A percentile compares a stretch with the other conserved stretches of the same genome.
Evolutionary conservation across 2,888 invertebrate genomes (phyloP).

Genomic region (Papilio demoleus): DNA sequence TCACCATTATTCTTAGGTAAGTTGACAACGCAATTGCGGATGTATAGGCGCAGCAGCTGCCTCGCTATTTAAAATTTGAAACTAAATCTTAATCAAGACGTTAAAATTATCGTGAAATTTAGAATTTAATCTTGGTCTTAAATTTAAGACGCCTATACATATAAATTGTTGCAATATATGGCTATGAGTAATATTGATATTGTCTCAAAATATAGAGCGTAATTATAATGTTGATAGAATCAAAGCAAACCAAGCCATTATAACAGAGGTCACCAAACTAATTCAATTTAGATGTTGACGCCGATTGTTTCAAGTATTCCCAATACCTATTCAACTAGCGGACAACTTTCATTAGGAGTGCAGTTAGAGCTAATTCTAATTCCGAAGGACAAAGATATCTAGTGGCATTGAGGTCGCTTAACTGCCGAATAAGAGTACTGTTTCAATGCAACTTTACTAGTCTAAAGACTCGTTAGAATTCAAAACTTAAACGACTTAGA

Average conservation of each 20-base stretch:
- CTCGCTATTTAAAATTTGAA: too few relatives aligned
- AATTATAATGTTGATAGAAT: too few relatives aligned
- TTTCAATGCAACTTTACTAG: constrained; percentile 6
- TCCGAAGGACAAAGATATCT: constrained; percentile 26
- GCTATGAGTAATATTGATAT: too few relatives aligned
- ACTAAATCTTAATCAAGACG: too few relatives aligned
- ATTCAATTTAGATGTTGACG: constrained; percentile 34
- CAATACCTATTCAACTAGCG: constrained; percentile 31
- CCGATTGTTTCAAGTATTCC: constrained; percentile 27
- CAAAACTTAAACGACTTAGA: background rate
- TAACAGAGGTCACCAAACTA: constrained; percentile 27
- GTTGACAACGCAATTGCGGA: too few relatives aligned
- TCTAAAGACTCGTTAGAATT: background rate
- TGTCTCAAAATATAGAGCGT: too few relatives aligned
- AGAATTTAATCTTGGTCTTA: too few relatives aligned
- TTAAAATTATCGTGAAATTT: too few relatives aligned
- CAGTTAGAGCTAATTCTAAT: constrained; percentile 26
- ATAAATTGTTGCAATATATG: too few relatives aligned
- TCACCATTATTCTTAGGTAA: too few relatives aligned
- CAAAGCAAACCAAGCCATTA: constrained; percentile 24
- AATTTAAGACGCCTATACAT: too few relatives aligned
- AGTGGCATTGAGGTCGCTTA: background rate
- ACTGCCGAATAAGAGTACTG: constrained; percentile 9
- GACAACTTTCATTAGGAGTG: constrained; percentile 29
- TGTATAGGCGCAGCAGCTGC: too few relatives aligned